Evolutionary conservation across 2,113 vertebrate species (phyloP), one percentile per base, ranked within the genome.

Genomic region (Tragelaphus buxtoni): DNA sequence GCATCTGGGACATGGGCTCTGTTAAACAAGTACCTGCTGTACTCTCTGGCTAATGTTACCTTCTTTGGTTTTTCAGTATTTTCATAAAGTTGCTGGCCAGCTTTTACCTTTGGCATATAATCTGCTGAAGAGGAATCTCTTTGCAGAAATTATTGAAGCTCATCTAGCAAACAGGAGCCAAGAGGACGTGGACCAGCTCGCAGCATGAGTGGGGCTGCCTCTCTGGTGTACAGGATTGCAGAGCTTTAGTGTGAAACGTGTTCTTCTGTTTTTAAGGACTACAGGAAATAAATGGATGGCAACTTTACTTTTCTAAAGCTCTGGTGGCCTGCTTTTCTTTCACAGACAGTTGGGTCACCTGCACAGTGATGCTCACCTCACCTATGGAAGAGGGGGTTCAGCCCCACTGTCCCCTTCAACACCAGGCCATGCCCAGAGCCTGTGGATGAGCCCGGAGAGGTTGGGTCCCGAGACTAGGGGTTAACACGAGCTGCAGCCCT

Each of bases 91-190:
- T n/a, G 98, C 99, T 94, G 99, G 99, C 24, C 99, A 99, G 93
- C 99, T 99, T 87, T 98, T 99, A 97, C 99, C 99, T 7, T 98
- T 99, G 98, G 99, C 99, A 0, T 99, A 99, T 98, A 99, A 92
- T n/a, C 98, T 99, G 87, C 98, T 99, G 96, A 99, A 99, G 98
- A 99, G 99, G 98, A 98, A 97, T 95, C 98, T 99, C 84, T 99
- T 99, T 81, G 99, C 99, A 1, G 99, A 99, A 65, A 99, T 99
- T 97, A 98, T 99, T 91, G 98, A 99, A 98, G 98, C 98, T 49
- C 99, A 99, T 92, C 96, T 99, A 76, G 98, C 99, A 80, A 98
- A 92, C 81, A 99, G 99, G 81, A 99, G 93, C 91, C 98, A 98
- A 88, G 99, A 99, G 39, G 88, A 98, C 69, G 35, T 99, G 97